A percentile compares a stretch with the other conserved stretches of the same genome.
Conservation (phyloP, 1,140 invertebrate species). For the Liolophura sinensis region DNA sequence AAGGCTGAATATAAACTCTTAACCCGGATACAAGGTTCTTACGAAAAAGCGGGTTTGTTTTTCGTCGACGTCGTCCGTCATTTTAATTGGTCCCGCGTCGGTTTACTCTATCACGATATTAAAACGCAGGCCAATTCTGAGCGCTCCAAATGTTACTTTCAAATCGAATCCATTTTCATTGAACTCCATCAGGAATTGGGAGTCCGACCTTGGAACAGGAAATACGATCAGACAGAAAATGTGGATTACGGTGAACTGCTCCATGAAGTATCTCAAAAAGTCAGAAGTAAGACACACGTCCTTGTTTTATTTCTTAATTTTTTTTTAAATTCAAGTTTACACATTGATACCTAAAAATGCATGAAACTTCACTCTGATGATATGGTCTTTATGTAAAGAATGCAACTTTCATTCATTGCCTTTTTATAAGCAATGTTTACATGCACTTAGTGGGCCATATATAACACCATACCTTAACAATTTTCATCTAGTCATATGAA, state of each 20-base stretch:
- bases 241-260: slow-evolving; percentile 9
- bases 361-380: too few relatives aligned
- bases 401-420: too few relatives aligned
- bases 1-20: slow-evolving; percentile 23
- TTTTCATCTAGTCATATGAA: too few relatives aligned
- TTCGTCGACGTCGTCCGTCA: slow-evolving; percentile 11
- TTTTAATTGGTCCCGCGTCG: slow-evolving; percentile 27
- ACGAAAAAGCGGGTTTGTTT: slow-evolving; percentile 26
- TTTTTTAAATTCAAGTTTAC: not conserved
- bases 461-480: too few relatives aligned
- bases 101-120: slow-evolving; percentile 22
- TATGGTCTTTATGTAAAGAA: too few relatives aligned
- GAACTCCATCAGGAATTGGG: not conserved
- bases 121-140: slow-evolving; percentile 15
- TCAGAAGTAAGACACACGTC: slow-evolving; percentile 21
- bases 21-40: slow-evolving; percentile 19
- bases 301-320: not conserved
- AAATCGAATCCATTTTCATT: slow-evolving; percentile 41
- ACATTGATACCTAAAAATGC: too few relatives aligned
- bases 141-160: slow-evolving; percentile 39
- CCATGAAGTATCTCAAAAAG: slow-evolving; percentile 10
- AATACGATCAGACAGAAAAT: slow-evolving; percentile 10
- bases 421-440: too few relatives aligned
- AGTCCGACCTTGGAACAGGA: slow-evolving; percentile 11
- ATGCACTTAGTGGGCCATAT: too few relatives aligned